Evolutionary conservation across 2,113 vertebrate genomes (phyloP).

Genomic region (Scomber japonicus): DNA sequence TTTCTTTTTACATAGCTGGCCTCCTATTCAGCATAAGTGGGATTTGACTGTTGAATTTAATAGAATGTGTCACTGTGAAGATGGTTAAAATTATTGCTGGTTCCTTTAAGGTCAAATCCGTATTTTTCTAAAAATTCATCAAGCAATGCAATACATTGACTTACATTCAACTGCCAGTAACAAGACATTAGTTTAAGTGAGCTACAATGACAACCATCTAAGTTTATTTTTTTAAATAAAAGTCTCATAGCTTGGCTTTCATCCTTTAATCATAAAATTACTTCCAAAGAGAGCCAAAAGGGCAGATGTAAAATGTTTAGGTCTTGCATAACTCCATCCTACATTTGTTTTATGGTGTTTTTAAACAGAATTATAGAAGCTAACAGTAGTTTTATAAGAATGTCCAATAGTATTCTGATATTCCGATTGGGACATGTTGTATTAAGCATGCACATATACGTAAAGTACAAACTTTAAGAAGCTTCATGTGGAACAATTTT

Average conservation of each 20-base stretch:
- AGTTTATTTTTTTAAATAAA: conserved; percentile 25
- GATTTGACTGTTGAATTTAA: conserved; percentile 20
- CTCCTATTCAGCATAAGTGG: conserved; percentile 15
- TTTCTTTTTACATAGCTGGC: conserved; percentile 39
- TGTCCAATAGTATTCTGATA: not conserved
- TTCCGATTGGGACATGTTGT: not conserved
- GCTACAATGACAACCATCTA: conserved; percentile 13
- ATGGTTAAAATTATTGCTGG: conserved; percentile 26
- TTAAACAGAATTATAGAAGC: not conserved
- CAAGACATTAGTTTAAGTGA: not conserved
- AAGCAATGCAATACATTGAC: not conserved
- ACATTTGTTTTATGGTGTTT: conserved; percentile 18
- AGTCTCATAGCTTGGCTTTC: conserved; percentile 12
- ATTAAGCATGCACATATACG: not conserved
- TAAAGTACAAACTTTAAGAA: not conserved
- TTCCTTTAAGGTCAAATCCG: conserved; percentile 21
- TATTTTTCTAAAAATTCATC: conserved; percentile 3
- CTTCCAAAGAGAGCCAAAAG: conserved; percentile 23
- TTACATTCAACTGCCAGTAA: conserved; percentile 10
- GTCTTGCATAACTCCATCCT: conserved; percentile 1
- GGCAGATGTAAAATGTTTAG: conserved; percentile 37
- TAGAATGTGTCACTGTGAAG: conserved; percentile 21
- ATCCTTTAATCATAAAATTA: conserved; percentile 36
- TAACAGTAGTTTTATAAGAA: not conserved
- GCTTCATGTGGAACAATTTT: not conserved